Conservation (phyloP, 2,113 vertebrate species). For the Cariama cristata region DNA sequence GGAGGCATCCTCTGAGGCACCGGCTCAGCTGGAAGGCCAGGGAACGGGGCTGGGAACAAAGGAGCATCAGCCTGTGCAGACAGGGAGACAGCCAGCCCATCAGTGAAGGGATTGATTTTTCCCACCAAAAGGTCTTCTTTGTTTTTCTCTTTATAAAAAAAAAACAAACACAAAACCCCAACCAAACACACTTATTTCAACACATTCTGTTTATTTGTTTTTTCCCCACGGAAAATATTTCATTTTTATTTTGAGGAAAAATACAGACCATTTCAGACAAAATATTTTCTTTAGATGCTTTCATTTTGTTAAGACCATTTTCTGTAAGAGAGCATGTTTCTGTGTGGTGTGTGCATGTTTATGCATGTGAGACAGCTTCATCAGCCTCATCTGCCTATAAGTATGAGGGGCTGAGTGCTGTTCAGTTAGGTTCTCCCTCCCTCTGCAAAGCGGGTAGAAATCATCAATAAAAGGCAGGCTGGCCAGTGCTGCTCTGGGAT, state of each 20-base stretch:
- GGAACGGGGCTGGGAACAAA: conserved; percentile 49
- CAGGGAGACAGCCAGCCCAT: conserved; percentile 46
- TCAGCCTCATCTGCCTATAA: background rate
- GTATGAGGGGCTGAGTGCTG: background rate
- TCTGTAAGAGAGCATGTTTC: background rate
- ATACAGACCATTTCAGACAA: background rate
- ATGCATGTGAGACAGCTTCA: background rate
- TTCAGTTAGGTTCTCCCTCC: background rate
- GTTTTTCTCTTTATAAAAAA: background rate
- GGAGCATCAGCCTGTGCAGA: conserved; percentile 30
- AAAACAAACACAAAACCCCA: background rate
- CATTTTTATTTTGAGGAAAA: background rate
- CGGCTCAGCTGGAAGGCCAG: conserved; percentile 51
- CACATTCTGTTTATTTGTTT: background rate
- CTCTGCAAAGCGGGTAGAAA: background rate
- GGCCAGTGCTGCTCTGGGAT: background rate
- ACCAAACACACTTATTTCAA: background rate
- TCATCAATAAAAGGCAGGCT: background rate
- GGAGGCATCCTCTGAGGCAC: conserved; percentile 45
- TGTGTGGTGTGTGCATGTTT: background rate
- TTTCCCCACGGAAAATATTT: background rate
- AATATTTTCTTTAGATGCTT: background rate
- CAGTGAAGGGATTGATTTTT: conserved; percentile 54
- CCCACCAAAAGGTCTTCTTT: conserved; percentile 47
- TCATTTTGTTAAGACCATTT: background rate